phyloP scores from a whole-genome alignment of 2,797 vertebrate genomes.

The Coregonus suidteri region DNA sequence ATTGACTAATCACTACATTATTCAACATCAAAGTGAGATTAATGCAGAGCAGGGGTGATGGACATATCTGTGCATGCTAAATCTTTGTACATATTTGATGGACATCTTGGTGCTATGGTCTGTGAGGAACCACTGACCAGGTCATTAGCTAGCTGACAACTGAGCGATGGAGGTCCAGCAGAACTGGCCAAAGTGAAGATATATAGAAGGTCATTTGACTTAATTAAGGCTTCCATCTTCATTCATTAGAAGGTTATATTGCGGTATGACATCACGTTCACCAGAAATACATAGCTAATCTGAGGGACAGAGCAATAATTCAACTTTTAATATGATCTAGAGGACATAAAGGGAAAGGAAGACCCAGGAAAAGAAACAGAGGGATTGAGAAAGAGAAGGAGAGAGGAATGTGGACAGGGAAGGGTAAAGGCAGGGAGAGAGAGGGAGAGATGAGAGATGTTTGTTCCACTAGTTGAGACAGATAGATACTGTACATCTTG shows the following conservation, averaged over 20 bases:
- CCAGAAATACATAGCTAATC: neutral
- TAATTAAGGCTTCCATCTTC: conserved; percentile 47
- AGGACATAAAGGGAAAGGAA: neutral
- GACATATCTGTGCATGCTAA: neutral
- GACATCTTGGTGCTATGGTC: conserved; percentile 16
- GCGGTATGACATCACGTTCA: conserved; percentile 20
- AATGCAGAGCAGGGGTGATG: neutral
- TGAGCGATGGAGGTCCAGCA: conserved; percentile 43
- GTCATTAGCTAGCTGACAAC: conserved; percentile 53
- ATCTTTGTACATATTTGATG: conserved; percentile 33
- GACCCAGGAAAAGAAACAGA: conserved; percentile 11
- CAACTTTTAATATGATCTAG: conserved; percentile 5
- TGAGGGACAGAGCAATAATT: conserved; percentile 38
- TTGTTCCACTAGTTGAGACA: conserved; percentile 2
- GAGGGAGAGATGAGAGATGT: neutral
- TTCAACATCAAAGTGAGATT: neutral
- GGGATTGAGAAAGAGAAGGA: neutral
- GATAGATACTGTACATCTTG: conserved; percentile 29
- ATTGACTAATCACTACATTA: conserved; percentile 15
- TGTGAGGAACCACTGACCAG: conserved; percentile 35
- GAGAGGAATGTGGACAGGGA: conserved; percentile 18
- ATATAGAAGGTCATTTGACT: conserved; percentile 6
- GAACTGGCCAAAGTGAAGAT: neutral
- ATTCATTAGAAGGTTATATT: conserved; percentile 37
- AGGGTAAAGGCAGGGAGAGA: conserved; percentile 17